Percentiles rank a stretch among this genome's conserved stretches.
phyloP scores from a whole-genome alignment of 53 echinoderm and acorn worm species.

The Astropecten irregularis region DNA sequence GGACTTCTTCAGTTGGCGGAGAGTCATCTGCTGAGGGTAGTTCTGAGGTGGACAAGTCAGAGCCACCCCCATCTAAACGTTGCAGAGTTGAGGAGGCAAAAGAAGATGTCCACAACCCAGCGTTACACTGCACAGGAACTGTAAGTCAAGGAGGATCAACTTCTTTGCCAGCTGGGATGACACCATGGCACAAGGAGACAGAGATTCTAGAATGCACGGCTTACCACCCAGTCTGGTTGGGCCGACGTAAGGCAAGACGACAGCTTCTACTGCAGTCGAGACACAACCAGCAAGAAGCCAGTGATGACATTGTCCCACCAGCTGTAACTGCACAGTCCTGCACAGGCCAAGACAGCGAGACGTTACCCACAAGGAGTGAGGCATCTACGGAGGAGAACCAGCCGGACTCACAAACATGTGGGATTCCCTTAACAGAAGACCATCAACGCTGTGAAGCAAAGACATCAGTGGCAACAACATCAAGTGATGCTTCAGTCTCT shows the following conservation, averaged over 20 bases:
- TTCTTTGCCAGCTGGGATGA: too few species aligned
- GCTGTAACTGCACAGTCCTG: not conserved
- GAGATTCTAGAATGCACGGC: constrained; percentile 35
- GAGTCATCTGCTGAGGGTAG: not conserved
- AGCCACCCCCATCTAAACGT: constrained; percentile 57
- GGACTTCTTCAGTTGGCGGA: not conserved
- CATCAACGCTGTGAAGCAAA: too few species aligned
- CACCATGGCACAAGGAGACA: not conserved
- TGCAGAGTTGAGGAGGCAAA: constrained; percentile 8
- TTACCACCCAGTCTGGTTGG: constrained; percentile 80
- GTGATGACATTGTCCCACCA: not conserved
- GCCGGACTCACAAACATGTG: too few species aligned
- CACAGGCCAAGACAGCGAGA: not conserved
- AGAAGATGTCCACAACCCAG: not conserved
- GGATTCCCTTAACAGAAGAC: not conserved
- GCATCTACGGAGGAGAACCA: not conserved
- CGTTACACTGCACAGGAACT: not conserved
- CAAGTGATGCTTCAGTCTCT: not conserved
- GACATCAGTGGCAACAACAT: too few species aligned
- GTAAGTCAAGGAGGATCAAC: not conserved
- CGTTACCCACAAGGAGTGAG: not conserved
- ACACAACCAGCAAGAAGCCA: constrained; percentile 13
- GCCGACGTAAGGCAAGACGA: constrained; percentile 80
- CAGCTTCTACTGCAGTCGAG: constrained; percentile 55
- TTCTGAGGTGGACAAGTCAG: not conserved